These are phyloP conservation scores for Nephrotoma appendiculata DNA, from an alignment of 2,888 invertebrate genomes.

Conservation along the genomic window DNA sequence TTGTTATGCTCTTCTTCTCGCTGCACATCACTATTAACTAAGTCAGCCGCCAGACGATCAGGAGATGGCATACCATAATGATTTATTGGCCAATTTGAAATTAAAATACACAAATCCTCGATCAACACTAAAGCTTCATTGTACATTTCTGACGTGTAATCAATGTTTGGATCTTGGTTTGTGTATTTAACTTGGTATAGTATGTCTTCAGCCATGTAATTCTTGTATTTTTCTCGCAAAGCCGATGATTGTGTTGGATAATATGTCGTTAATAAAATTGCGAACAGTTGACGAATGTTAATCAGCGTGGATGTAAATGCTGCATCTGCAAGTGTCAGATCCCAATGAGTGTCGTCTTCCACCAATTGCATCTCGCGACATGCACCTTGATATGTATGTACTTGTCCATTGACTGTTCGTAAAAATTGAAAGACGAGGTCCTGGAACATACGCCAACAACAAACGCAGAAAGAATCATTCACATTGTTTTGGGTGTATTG, in stretches of 20 bases:
- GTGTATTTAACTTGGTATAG: no score
- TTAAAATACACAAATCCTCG: no score
- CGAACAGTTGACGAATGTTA: constrained; percentile 15
- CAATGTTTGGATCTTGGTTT: no score
- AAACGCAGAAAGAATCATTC: neutral
- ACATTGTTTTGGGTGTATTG: neutral
- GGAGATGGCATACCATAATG: no score
- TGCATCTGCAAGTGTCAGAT: constrained; percentile 14
- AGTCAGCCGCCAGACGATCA: no score
- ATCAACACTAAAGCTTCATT: no score
- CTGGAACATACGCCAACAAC: neutral
- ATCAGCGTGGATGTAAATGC: constrained; percentile 8
- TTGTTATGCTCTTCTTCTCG: neutral
- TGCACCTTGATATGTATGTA: constrained; percentile 12
- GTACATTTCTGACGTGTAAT: no score
- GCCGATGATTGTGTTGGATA: no score
- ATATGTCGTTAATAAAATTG: no score
- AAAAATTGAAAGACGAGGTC: neutral
- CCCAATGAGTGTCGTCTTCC: constrained; percentile 10
- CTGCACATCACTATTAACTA: neutral
- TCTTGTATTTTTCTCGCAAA: no score
- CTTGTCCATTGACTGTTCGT: constrained; percentile 7
- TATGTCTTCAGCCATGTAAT: no score
- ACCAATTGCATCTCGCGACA: neutral
- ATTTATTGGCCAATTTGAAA: no score